phyloP scores from a whole-genome alignment of 2,888 invertebrate species.

The Hemaris fuciformis region DNA sequence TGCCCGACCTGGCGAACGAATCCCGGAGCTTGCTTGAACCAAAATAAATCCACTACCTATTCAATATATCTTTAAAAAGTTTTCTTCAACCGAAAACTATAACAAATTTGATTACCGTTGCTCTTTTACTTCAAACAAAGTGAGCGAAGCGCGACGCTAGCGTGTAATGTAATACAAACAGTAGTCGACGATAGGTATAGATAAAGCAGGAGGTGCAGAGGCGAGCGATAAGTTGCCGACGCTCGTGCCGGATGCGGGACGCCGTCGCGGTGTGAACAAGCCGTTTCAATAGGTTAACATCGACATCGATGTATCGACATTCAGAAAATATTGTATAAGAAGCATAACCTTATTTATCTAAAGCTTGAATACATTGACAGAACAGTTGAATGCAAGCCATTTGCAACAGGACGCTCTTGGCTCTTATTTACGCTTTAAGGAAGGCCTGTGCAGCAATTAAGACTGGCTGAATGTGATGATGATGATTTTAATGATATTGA shows the following conservation, averaged over 20 bases:
- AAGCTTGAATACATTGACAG: no score
- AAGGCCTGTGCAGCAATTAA: no score
- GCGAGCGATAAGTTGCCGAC: background rate
- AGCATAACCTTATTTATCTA: background rate
- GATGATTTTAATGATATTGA: no score
- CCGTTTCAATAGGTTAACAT: background rate
- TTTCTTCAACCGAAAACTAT: no score
- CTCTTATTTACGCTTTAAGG: no score
- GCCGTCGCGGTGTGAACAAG: background rate
- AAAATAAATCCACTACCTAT: no score
- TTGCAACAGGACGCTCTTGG: no score
- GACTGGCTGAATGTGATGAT: no score
- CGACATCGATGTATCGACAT: background rate
- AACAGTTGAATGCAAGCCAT: no score
- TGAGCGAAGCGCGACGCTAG: background rate
- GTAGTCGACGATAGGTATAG: background rate
- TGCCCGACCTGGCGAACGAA: no score
- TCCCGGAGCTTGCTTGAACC: background rate
- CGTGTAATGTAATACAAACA: background rate
- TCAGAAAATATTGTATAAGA: background rate
- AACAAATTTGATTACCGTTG: background rate
- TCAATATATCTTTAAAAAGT: no score
- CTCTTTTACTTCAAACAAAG: background rate
- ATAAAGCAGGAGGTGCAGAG: background rate
- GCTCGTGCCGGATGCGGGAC: slow-evolving; percentile 4